These are phyloP conservation scores for Orgyia antiqua DNA, from an alignment of 2,888 invertebrate genomes.

Conservation along the genomic window DNA sequence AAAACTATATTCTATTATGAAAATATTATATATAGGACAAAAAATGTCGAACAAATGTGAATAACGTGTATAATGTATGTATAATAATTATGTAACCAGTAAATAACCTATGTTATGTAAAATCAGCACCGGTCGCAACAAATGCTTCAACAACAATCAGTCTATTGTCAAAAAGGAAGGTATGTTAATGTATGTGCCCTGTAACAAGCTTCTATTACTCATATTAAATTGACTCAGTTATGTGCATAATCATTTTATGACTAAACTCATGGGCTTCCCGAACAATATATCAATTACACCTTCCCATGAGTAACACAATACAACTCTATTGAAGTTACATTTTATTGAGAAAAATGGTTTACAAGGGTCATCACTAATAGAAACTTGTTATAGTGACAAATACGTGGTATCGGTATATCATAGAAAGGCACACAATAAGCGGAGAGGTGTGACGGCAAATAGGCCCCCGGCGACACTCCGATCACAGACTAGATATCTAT, in stretches of 20 bases:
- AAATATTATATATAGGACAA: slow-evolving; percentile 57
- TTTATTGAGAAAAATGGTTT: no score
- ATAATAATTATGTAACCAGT: slow-evolving; percentile 73
- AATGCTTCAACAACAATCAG: slow-evolving; percentile 76
- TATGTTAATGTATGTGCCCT: slow-evolving; percentile 46
- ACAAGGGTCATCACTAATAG: no score
- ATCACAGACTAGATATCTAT: slow-evolving; percentile 77
- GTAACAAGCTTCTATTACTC: slow-evolving; percentile 54
- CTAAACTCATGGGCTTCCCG: slow-evolving; percentile 20
- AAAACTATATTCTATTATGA: slow-evolving; percentile 65
- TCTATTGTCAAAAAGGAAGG: slow-evolving; percentile 77
- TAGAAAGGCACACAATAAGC: slow-evolving; percentile 76
- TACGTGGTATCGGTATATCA: slow-evolving; percentile 61
- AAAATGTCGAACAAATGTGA: slow-evolving; percentile 48
- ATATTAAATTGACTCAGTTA: slow-evolving; percentile 29
- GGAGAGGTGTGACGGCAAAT: slow-evolving; percentile 69
- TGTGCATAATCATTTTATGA: slow-evolving; percentile 14
- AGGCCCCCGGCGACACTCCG: slow-evolving; percentile 75
- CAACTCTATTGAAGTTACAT: no score
- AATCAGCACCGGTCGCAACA: slow-evolving; percentile 77
- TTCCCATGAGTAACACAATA: slow-evolving; percentile 10
- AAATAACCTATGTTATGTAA: slow-evolving; percentile 74
- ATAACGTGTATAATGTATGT: slow-evolving; percentile 63
- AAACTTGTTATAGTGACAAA: slow-evolving; percentile 44
- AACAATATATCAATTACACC: slow-evolving; percentile 13